Percentiles rank a stretch among this genome's conserved stretches.
phyloP scores from a whole-genome alignment of 2,888 invertebrate species.

The Serrognathus titanus region DNA sequence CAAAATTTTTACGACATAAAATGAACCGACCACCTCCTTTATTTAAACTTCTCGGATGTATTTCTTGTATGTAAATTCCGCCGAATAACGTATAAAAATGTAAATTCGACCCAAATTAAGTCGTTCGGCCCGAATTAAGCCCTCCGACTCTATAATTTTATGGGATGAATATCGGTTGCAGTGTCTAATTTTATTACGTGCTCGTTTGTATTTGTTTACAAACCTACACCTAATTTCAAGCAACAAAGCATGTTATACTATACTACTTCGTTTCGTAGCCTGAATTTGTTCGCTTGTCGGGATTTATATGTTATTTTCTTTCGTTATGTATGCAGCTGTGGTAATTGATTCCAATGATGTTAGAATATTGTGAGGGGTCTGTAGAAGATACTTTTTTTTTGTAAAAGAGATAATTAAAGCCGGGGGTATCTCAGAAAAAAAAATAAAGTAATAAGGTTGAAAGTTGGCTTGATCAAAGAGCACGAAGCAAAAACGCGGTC shows the following conservation, averaged over 20 bases:
- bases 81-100: constrained; percentile 28
- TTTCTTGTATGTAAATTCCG: constrained; percentile 28
- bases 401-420: too few relatives aligned
- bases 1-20: constrained; percentile 24
- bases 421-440: background rate
- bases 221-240: too few relatives aligned
- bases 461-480: constrained; percentile 7
- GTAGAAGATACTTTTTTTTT: too few relatives aligned
- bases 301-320: too few relatives aligned
- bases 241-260: too few relatives aligned
- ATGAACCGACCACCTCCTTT: constrained; percentile 15
- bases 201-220: too few relatives aligned
- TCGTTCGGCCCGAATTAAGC: constrained; percentile 21
- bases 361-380: too few relatives aligned
- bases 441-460: background rate
- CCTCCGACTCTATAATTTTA: background rate
- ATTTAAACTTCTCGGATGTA: constrained; percentile 24
- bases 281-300: too few relatives aligned
- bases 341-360: too few relatives aligned
- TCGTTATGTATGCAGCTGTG: too few relatives aligned
- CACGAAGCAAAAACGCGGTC: constrained; percentile 7
- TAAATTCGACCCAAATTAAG: constrained; percentile 29
- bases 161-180: background rate
- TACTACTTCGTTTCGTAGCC: too few relatives aligned
- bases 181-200: background rate